phyloP scores from a whole-genome alignment of 2,888 invertebrate species.

The Microplitis manilae region DNA sequence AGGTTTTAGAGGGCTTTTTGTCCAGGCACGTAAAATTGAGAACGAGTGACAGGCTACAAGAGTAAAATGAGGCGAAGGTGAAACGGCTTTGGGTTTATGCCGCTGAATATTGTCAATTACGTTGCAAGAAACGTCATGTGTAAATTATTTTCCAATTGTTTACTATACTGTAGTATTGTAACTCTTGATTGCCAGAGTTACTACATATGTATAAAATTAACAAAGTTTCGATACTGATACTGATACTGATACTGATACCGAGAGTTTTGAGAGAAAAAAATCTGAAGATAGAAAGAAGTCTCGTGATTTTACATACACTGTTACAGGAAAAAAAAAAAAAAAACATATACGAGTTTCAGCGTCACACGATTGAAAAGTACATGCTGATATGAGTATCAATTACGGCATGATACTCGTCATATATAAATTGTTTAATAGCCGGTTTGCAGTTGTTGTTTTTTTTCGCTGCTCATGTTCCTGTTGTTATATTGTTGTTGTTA shows the following conservation, averaged over 20 bases:
- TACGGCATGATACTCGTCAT: constrained; percentile 26
- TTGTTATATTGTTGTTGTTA: constrained; percentile 1
- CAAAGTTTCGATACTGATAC: not conserved
- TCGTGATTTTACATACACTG: constrained; percentile 2
- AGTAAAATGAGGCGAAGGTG: constrained; percentile 48
- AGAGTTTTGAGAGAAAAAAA: not conserved
- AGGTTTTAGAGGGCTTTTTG: constrained; percentile 42
- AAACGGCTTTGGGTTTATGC: constrained; percentile 43
- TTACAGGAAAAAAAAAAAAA: not conserved
- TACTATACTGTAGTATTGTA: not conserved
- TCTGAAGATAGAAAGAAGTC: constrained; percentile 10
- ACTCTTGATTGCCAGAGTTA: constrained; percentile 13
- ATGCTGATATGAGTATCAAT: constrained; percentile 39
- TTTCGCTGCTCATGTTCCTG: not conserved
- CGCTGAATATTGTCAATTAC: constrained; percentile 61
- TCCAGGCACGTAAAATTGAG: constrained; percentile 61
- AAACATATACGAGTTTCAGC: constrained; percentile 26
- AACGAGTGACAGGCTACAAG: constrained; percentile 46
- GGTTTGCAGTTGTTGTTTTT: not conserved
- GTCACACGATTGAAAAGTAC: constrained; percentile 38
- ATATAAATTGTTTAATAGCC: constrained; percentile 33
- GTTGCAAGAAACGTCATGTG: constrained; percentile 56
- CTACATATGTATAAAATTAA: not conserved
- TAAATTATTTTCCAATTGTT: constrained; percentile 52
- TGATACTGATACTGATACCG: not conserved